Evolutionary conservation across 2,888 invertebrate species (phyloP), one percentile per base, ranked within the genome.

Genomic region (Brenthis ino): DNA sequence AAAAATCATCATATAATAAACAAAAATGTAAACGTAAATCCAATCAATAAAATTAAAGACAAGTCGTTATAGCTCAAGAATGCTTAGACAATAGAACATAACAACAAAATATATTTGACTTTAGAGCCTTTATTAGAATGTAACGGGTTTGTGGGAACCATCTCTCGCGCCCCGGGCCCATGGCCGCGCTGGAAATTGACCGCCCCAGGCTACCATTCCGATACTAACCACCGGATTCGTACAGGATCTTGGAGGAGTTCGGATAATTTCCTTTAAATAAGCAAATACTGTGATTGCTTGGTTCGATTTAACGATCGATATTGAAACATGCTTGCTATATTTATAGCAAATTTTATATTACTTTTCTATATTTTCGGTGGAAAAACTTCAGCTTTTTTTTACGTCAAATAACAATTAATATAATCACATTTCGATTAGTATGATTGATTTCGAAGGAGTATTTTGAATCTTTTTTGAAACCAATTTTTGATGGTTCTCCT

Each of bases 71-170:
- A 57, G n/a, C 8, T 33, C 13, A n/a, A 37, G n/a, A n/a, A 20
- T 16, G 33, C 6, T 16, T 43, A 58, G 43, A 70, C 20, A 47
- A 61, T 51, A 61, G 11, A 33, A 61, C 12, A 33, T 50, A 6
- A 61, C 5, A 61, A 58, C 48, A 14, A 50, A 61, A 53, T 14
- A 53, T 63, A 69, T 70, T 73, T 72, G 67, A 64, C 57, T 65
- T 65, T 68, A 65, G 66, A 72, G 67, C 66, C 68, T 56, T 64
- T 69, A 58, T 68, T 56, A 71, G 67, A 71, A 72, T 57, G 73
- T 72, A 71, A 73, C 67, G 77, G 78, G 69, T 80, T 83, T 84
- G 89, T 91, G 91, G 89, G 91, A 92, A 91, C 82, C 78, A 77
- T 76, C 77, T 77, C 77, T 77, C 76, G 80, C 76, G 77, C 76